Base-by-base conservation (phyloP, 53 echinoderm and acorn worm genomes). In the Crossaster papposus region DNA sequence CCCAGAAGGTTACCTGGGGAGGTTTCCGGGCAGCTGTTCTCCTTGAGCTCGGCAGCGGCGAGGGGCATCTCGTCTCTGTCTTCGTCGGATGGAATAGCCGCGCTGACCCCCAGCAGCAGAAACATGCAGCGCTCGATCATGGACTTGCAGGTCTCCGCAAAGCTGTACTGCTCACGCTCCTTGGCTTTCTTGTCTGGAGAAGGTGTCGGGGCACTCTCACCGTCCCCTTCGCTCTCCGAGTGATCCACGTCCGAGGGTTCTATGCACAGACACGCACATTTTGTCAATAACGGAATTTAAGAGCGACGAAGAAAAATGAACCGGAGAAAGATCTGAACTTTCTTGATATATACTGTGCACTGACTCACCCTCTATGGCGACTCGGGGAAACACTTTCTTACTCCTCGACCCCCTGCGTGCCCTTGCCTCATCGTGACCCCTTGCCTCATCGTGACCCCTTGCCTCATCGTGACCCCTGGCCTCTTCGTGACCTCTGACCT, bases 71-170 rank as follows among this genome's bases (percentile, higher is more conserved):
- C 26, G 14, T 32, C 72, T 44, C 18, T 68, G 1, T 74, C 78
- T 8, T 81, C 18, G 22, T 64, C 24, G 50, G 53, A 53, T 53
- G 79, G 91, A 34, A 84, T 87, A 0, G 94, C 94, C 8, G 93
- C 80, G 73, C 86, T 88, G 26, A 96, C 95, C 38, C 93, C 95
- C 15, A 97, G 90, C 65, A 99, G 65, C 29, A 96, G 77, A 71
- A 95, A 99, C 91, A 95, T 91, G 55, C 96, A 96, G 29, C 96
- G 91, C 62, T 96, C 94, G 24, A 99, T 93, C 78, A 99, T 89
- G 18, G 93, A 94, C 81, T 94, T 96, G 53, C 96, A 99, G 50
- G 99, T 94, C 88, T 99, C 99, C 3, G 93, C 88, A 82, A 96
- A 96, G 88, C 96, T 94, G 86, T 91, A 91, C 76, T 91, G 71